A percentile compares a stretch with the other conserved stretches of the same genome.
phyloP scores from a whole-genome alignment of 1,140 invertebrate species.

The Elysia chlorotica region DNA sequence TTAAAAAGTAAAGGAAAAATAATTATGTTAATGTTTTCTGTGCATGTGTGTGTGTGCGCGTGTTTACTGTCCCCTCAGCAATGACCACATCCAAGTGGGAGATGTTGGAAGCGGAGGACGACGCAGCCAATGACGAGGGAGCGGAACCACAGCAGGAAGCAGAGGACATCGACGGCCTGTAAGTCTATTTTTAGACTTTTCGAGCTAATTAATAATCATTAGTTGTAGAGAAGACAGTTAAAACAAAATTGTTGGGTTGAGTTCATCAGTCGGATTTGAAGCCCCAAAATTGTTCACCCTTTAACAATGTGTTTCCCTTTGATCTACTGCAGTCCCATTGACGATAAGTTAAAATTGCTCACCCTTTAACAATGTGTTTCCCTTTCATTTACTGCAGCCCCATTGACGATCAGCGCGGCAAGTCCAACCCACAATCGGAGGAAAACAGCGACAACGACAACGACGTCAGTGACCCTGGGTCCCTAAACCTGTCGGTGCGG shows the following conservation, averaged over 20 bases:
- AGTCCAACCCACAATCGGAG: conserved; percentile 22
- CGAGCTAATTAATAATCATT: no score
- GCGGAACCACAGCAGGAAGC: no score
- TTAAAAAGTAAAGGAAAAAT: background rate
- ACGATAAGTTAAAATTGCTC: no score
- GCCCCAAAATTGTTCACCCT: no score
- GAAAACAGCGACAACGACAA: conserved; percentile 42
- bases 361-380: no score
- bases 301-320: no score
- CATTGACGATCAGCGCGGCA: conserved; percentile 50
- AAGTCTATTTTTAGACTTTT: no score
- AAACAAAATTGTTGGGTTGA: no score
- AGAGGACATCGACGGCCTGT: conserved; percentile 64
- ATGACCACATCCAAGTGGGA: conserved; percentile 91
- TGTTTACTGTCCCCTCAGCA: conserved; percentile 64
- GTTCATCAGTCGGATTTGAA: no score
- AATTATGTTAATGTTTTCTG: background rate
- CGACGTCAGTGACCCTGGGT: conserved; percentile 22
- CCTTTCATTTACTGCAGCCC: no score
- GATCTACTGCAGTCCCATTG: no score
- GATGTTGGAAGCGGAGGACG: conserved; percentile 66
- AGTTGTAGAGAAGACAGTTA: no score
- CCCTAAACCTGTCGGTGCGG: background rate
- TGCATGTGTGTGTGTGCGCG: background rate
- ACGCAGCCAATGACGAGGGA: conserved; percentile 48